phyloP scores from a whole-genome alignment of 2,113 vertebrate species.

The Hemiscyllium ocellatum region DNA sequence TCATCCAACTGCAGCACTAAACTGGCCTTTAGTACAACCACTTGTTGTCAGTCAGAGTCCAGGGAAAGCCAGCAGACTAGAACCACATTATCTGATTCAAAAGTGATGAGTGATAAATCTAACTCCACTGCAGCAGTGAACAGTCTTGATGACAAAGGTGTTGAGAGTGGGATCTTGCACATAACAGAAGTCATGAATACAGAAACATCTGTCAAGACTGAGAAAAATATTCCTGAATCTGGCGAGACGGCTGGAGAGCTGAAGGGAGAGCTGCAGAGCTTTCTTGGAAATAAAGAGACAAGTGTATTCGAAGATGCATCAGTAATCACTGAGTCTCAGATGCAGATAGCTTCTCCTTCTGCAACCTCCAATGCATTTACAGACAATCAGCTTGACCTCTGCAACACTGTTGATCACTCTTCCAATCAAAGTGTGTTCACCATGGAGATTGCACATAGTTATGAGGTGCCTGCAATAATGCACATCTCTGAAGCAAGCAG shows the following conservation, averaged over 20 bases:
- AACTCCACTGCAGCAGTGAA: not conserved
- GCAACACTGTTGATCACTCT: not conserved
- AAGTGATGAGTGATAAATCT: not conserved
- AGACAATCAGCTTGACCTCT: not conserved
- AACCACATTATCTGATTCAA: not conserved
- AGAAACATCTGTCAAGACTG: too few species aligned
- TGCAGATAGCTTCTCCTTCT: not conserved
- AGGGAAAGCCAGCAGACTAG: not conserved
- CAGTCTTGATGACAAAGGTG: not conserved
- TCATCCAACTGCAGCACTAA: not conserved
- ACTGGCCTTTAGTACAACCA: too few species aligned
- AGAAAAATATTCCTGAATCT: not conserved
- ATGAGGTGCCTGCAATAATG: not conserved
- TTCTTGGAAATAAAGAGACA: too few species aligned
- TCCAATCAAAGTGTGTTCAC: too few species aligned
- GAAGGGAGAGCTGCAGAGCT: not conserved
- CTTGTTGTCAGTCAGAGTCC: not conserved
- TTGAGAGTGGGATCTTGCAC: not conserved
- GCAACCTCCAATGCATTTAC: too few species aligned
- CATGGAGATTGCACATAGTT: not conserved
- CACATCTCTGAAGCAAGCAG: not conserved
- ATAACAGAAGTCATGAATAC: too few species aligned
- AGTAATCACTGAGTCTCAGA: not conserved
- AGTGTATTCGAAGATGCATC: not conserved
- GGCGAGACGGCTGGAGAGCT: not conserved